Conservation (phyloP, 1,140 invertebrate species). For the Diplogasteroides magnus region DNA sequence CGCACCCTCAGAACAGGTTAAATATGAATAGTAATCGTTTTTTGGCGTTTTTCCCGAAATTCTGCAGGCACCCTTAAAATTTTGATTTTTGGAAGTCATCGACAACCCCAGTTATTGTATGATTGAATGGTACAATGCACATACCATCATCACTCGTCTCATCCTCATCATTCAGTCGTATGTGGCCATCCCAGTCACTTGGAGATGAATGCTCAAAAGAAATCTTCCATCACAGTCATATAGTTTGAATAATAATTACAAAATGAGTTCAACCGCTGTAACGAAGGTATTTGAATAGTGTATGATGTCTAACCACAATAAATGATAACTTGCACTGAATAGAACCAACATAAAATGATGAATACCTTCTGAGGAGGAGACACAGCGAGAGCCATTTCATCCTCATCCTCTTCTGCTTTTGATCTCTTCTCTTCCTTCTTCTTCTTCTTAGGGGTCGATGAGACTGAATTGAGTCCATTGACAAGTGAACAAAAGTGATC, state of each 20-base stretch:
- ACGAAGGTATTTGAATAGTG: no score
- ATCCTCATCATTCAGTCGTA: conserved; percentile 4
- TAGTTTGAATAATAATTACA: not conserved
- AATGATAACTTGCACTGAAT: no score
- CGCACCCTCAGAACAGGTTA: no score
- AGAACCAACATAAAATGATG: no score
- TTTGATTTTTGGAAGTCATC: not conserved
- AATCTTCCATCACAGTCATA: not conserved
- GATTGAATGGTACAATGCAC: not conserved
- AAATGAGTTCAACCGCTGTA: no score
- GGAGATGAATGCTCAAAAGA: not conserved
- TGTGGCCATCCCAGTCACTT: conserved; percentile 19
- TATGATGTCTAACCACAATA: no score
- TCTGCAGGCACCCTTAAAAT: no score
- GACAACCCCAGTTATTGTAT: not conserved
- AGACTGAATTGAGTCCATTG: no score
- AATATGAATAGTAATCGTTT: no score
- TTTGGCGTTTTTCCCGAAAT: no score
- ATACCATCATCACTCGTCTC: conserved; percentile 11
- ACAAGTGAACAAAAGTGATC: no score
- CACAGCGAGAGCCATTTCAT: not conserved
- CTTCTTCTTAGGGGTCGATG: not conserved
- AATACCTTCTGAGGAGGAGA: not conserved
- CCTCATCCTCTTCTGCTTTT: not conserved
- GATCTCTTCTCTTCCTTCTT: not conserved